Conservation (phyloP, 1,140 invertebrate genomes). For the Dendrolimus kikuchii region DNA sequence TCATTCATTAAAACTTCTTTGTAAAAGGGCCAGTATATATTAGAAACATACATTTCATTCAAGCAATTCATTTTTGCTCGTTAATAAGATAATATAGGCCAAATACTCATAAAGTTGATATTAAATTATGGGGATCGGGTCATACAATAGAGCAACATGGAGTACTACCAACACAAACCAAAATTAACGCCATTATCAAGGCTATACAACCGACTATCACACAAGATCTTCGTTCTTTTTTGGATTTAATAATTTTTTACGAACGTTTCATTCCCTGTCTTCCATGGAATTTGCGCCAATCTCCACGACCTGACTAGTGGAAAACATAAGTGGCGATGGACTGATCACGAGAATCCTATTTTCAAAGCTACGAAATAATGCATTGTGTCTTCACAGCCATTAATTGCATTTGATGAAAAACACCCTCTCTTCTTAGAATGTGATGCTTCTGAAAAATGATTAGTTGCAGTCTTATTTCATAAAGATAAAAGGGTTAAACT, state of each 20-base stretch:
- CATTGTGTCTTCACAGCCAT: slow-evolving; percentile 7
- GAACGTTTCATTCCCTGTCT: slow-evolving; percentile 10
- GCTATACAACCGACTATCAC: slow-evolving; percentile 3
- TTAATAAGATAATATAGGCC: no score
- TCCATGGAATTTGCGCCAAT: slow-evolving; percentile 7
- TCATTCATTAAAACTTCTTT: no score
- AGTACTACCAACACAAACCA: no score
- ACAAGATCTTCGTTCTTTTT: slow-evolving; percentile 10
- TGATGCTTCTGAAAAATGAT: slow-evolving; percentile 13
- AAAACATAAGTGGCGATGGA: slow-evolving; percentile 4
- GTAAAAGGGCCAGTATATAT: no score
- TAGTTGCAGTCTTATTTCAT: slow-evolving; percentile 13
- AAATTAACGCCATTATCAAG: no score
- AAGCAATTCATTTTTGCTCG: no score
- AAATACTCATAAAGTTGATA: no score
- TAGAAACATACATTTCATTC: no score
- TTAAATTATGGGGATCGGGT: no score
- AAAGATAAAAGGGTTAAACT: slow-evolving; percentile 5
- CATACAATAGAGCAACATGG: no score
- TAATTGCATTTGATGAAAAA: slow-evolving; percentile 11
- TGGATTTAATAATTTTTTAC: slow-evolving; percentile 9
- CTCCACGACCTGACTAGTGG: slow-evolving; percentile 5
- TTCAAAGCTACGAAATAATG: slow-evolving; percentile 4
- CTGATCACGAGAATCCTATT: neutral
- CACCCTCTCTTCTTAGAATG: slow-evolving; percentile 9